Base-by-base conservation (phyloP, 2,888 invertebrate species). In the Trilocha varians region DNA sequence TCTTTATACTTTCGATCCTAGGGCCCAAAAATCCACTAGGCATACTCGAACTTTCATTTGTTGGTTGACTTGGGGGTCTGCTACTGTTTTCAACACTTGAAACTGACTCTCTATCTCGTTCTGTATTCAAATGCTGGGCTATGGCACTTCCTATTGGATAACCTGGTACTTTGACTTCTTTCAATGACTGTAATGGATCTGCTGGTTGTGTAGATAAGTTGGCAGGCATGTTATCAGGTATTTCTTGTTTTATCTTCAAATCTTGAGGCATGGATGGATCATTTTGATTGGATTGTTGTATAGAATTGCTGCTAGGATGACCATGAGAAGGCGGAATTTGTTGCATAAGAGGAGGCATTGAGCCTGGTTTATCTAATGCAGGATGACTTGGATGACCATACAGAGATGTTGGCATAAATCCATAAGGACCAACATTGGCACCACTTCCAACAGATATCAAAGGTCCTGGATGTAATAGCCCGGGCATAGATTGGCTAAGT, bases 101-200 rank as follows among this genome's bases (percentile, higher is more conserved):
- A 52, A 80, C 73, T 38, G 83, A 80, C 55, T 85, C 83, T 53
- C 84, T 71, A 43, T 86, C 87, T 52, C 87, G 78, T 56, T 85
- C 86, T 34, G 80, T 83, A 53, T 67, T 82, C 49, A 83, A 65
- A 63, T 86, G 82, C 54, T 83, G 83, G 41, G 83, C 78, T 59
- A 84, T 83, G 16, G 84, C 75, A 70, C 82, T 83, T 47, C 88
- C 87, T 36, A 89, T 87, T 44, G 90, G 88, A 62, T 90, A 91
- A 32, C 92, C 91, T 33, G 92, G 91, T 6, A 93, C 92, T 85
- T 93, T 93, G 1, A 93, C 93, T 69, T 93, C 93, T 65, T 93
- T 92, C 6, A 93, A 76, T 52, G 92, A 92, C 62, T 93, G 93
- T 49, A 93, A 66, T 3, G 93, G 93, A 80, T 93, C 93, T 16